Base-by-base conservation (phyloP, 1,140 invertebrate species). In the Chironomus striatipennis region DNA sequence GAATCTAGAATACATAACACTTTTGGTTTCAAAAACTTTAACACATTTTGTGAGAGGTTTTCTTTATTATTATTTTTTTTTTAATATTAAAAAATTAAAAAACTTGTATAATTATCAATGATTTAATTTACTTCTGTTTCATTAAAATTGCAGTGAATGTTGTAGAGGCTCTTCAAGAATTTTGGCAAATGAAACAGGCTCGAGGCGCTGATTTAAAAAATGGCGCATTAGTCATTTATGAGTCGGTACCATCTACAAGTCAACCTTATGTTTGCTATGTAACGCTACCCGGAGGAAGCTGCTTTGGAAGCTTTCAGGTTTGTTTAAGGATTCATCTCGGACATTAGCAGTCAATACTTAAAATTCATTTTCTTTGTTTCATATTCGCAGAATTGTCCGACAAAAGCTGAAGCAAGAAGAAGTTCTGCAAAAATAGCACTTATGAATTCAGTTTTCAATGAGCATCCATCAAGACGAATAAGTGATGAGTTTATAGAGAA, bases 381-480 rank as follows among this genome's bases (percentile, higher is more conserved):
- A 20, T 34, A 73, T 15, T 82, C 80, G 10, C 86, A 95, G 89
- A 96, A 96, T 82, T 97, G 95, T 81, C 92, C 93, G 12, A 97
- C 95, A 42, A 97, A 97, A 83, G 95, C 95, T 1, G 95, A 97
- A 82, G 96, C 95, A 0, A 85, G 95, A 57, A 87, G 95, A 77
- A 97, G 94, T 78, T 95, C 95, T 2, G 95, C 95, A 0, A 97
- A 97, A 85, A 97, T 98, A 75, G 95, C 95, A 6, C 85, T 98
- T 8, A 97, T 97, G 94, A 98, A 97, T 84, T 97, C 94, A 6
- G 94, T 98, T 2, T 97, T 97, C 82, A 98, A 97, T 81, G 96
- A 98, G 79, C 95, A 97, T 84, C 95, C 95, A 10, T 95, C 94
- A 0, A 85, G 96, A 78, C 90, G 93, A 77, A 97, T 98, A 77